These are phyloP conservation scores for Onthophagus taurus DNA, from an alignment of 1,140 invertebrate genomes.

Conservation along the genomic window DNA sequence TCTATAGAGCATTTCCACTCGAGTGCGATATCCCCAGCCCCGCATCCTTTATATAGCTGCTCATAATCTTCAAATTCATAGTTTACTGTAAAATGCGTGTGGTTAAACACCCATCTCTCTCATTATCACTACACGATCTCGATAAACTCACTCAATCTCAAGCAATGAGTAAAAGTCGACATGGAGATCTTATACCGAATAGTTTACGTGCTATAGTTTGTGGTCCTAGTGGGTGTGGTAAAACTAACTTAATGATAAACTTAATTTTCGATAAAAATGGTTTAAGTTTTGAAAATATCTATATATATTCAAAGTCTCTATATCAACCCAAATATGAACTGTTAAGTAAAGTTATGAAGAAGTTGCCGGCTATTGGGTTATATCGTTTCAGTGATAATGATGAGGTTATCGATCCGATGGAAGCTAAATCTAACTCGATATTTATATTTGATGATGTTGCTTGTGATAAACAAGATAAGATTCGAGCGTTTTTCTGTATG, in stretches of 20 bases:
- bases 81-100: too few species aligned
- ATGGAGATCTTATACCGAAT: conserved; percentile 16
- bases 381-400: conserved; percentile 29
- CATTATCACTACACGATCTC: too few species aligned
- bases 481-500: conserved; percentile 32
- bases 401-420: conserved; percentile 20
- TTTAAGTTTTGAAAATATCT: conserved; percentile 21
- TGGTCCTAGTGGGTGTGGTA: conserved; percentile 22
- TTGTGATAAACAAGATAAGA: conserved; percentile 33
- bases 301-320: conserved; percentile 20
- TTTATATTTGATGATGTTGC: conserved; percentile 37
- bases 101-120: too few species aligned
- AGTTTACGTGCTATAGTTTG: conserved; percentile 5
- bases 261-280: conserved; percentile 19
- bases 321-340: conserved; percentile 23
- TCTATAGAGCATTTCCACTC: too few species aligned
- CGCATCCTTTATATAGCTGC: too few species aligned
- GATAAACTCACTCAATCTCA: too few species aligned
- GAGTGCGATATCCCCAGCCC: too few species aligned
- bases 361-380: conserved; percentile 22
- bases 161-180: too few species aligned
- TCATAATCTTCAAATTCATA: too few species aligned
- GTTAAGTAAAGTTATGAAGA: conserved; percentile 16
- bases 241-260: conserved; percentile 19
- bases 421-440: conserved; percentile 28